Base-by-base conservation (phyloP, 1,140 invertebrate species). In the Lasioglossum albipes region DNA sequence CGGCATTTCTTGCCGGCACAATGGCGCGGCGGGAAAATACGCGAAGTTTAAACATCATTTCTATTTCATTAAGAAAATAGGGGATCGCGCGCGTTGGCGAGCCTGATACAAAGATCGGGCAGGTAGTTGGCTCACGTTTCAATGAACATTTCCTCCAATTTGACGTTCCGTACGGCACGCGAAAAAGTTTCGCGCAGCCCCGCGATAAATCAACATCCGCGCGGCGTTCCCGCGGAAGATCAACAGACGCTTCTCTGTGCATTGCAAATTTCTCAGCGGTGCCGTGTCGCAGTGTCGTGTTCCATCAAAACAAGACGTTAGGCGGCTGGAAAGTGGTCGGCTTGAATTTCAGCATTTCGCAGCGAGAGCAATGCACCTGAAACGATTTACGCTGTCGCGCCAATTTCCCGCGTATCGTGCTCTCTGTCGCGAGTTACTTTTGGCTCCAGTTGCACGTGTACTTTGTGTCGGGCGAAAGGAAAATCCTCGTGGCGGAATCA, bases 361-460 rank as follows among this genome's bases (percentile, higher is more conserved):
- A 36, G 67, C 41, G 20, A 61, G 52, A 75, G 71, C 64, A 67
- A 68, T 27, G 71, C 59, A 74, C 78, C 52, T 41, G 7, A 31
- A 18, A 36, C 27, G 36, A 80, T 75, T 68, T 41, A 13, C 57
- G 78, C 42, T 80, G 20, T 64, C 49, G n/a, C 64, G 76, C 69
- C 76, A 79, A 79, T 79, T 78, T 64, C 68, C 18, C 16, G 18
- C 31, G 31, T 45, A 64, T 59, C 68, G 62, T 20, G 59, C 76
- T 49, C 6, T 45, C 10, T 12, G 10, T 10, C 45, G 13, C 36
- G 13, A 16, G 52, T 27, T 49, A 22, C 70, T 36, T 31, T 41
- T 36, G 64, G 10, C 61, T 67, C 45, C 45, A 49, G 57, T 16
- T 16, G 52, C 52, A 16, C 52, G 52, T 54, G 52, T 45, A 45